phyloP scores from a whole-genome alignment of 1,140 invertebrate species.

The Trypoxylus dichotomus region DNA sequence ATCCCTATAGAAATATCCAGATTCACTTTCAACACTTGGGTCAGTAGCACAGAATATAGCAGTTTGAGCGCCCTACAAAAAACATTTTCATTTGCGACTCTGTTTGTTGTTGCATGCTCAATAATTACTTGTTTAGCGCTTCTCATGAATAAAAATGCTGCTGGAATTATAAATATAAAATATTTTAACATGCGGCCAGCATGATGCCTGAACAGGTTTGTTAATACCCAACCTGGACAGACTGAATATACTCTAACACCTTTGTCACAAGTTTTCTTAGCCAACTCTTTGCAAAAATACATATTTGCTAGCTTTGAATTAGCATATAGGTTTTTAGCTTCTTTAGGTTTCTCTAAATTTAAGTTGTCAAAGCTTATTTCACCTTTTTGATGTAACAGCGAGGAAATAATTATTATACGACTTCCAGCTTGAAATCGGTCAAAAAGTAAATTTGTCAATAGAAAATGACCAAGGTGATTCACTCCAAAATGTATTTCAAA shows the following conservation, averaged over 20 bases:
- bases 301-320: constrained; percentile 80
- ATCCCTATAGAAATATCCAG: constrained; percentile 72
- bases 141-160: constrained; percentile 71
- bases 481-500: constrained; percentile 83
- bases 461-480: constrained; percentile 82
- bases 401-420: constrained; percentile 62
- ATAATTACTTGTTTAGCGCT: constrained; percentile 69
- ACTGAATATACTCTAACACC: constrained; percentile 73
- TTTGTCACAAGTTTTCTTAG: constrained; percentile 58
- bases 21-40: constrained; percentile 62
- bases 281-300: constrained; percentile 68
- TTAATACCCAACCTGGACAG: constrained; percentile 85
- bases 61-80: constrained; percentile 71
- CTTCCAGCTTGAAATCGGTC: constrained; percentile 66
- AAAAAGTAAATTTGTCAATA: constrained; percentile 78
- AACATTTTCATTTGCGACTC: not conserved
- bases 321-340: constrained; percentile 66
- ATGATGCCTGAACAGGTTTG: constrained; percentile 72
- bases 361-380: constrained; percentile 73
- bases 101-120: not conserved
- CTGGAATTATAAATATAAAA: constrained; percentile 69
- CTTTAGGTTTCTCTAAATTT: constrained; percentile 61
- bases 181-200: constrained; percentile 58
- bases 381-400: constrained; percentile 60
- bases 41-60: constrained; percentile 75